Base-by-base conservation (phyloP, 2,888 invertebrate species). In the Nomada fabriciana region DNA sequence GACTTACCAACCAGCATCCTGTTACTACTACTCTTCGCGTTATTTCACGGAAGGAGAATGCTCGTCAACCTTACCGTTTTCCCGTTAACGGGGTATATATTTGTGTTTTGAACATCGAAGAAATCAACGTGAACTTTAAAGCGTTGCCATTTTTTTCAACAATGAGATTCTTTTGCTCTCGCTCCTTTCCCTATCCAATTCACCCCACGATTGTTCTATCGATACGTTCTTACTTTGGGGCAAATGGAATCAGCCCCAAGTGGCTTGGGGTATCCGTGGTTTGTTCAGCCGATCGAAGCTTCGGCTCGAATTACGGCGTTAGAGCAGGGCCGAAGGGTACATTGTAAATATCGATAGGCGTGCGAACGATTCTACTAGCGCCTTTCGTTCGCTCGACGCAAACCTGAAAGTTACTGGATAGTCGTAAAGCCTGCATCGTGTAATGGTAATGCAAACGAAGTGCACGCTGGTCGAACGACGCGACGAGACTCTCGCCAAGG, bases 1-100 rank as follows among this genome's bases (percentile, higher is more conserved):
- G 60, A 74, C 63, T 75, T 76, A 76, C 76, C 57, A 11, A 20
- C 36, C 55, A 50, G 65, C 74, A 11, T 81, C 64, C 67, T 60
- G 70, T 73, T 63, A 57, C 60, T 53, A n/a, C 25, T 29, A 11
- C 10, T 53, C 11, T 13, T 36, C 18, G 57, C 59, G 59, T 50
- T 61, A 65, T 50, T 69, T 67, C 73, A 43, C 42, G n/a, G 67
- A 59, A 74, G 59, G 25, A 65, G 63, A 69, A 36, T 65, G 29
- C 52, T 47, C 18, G 52, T 53, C 7, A 53, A 53, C 20, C 50
- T 18, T 50, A 50, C 36, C 36, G 36, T 36, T 36, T 36, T 36
- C 5, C 36, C 36, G 36, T 36, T 5, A 36, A 36, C 7, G 36
- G 36, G 7, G 36, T 0, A 25, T 1, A 25, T 5, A 36, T 7